Base-by-base conservation (phyloP, 2,888 invertebrate genomes). In the Plemyria rubiginata region DNA sequence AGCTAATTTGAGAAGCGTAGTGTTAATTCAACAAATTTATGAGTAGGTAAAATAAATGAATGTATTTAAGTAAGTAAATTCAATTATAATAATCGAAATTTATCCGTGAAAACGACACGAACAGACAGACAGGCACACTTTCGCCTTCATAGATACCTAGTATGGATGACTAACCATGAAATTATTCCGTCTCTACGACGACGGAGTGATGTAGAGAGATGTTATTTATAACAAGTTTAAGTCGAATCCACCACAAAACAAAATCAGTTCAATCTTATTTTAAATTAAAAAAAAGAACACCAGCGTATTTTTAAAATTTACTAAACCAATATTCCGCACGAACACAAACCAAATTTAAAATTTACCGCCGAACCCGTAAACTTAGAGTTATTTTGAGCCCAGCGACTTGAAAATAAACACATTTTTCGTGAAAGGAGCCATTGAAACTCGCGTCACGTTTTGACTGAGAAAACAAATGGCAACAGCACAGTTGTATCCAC, bases 391-490 rank as follows among this genome's bases (percentile, higher is more conserved):
- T 55, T 38, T 61, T 55, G 53, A 61, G 51, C 32, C 56, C 15
- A 52, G 29, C 16, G 55, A 56, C 52, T 29, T 52, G 55, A 16
- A 61, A 52, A 52, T 48, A 52, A 61, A 52, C 52, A 52, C 45
- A 51, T 55, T 51, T 29, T 38, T 52, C 58, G 22, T 29, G 16
- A 11, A 4, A 11, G 46, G 38, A 50, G 32, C 11, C 45, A 56
- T 60, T 38, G 7, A 2, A n/a, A 60, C 29, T 9, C 56, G 4
- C 45, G 64, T 56, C 64, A 64, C 64, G 64, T 55, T 28, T 28
- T 13, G 22, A 22, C 48, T 73, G 70, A 74, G 72, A 66, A 60
- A 77, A 83, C 79, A 80, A 82, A 81, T 38, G 36, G 36, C 36
- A 38, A 38, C 36, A 38, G 4, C 11, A 38, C 11, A 38, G 11